phyloP scores from a whole-genome alignment of 2,113 vertebrate genomes.

The Emydura subglobosa region DNA sequence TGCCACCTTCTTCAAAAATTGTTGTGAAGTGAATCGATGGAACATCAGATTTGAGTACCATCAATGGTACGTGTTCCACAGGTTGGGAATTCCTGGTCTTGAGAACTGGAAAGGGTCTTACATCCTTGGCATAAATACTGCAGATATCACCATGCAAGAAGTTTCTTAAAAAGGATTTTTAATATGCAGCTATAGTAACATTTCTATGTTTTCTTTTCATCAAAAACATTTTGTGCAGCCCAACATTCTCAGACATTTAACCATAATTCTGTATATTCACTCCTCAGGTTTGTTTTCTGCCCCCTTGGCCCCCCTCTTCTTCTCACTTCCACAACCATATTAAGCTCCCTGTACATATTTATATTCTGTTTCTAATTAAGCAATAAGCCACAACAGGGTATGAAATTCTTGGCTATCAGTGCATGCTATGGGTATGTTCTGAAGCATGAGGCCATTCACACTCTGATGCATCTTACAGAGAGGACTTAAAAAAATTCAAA shows the following conservation, averaged over 20 bases:
- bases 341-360: slow-evolving; percentile 8
- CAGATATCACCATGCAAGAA: background rate
- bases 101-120: background rate
- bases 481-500: slow-evolving; percentile 49
- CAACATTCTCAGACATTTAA: slow-evolving; percentile 33
- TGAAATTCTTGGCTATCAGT: slow-evolving; percentile 47
- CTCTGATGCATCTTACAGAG: slow-evolving; percentile 31
- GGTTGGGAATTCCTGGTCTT: background rate
- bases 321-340: slow-evolving; percentile 26
- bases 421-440: slow-evolving; percentile 45
- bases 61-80: background rate
- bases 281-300: slow-evolving; percentile 32
- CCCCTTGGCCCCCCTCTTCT: background rate
- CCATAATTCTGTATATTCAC: background rate
- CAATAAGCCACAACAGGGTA: background rate
- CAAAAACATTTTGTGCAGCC: slow-evolving; percentile 41
- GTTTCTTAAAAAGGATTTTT: slow-evolving; percentile 35
- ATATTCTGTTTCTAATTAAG: slow-evolving; percentile 43
- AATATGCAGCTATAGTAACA: slow-evolving; percentile 3
- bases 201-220: background rate
- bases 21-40: background rate
- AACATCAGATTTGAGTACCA: background rate
- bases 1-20: background rate
- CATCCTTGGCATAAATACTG: background rate
- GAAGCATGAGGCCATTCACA: slow-evolving; percentile 36